Base-by-base conservation (phyloP, 2,113 vertebrate species). In the Lampris megalopsis region DNA sequence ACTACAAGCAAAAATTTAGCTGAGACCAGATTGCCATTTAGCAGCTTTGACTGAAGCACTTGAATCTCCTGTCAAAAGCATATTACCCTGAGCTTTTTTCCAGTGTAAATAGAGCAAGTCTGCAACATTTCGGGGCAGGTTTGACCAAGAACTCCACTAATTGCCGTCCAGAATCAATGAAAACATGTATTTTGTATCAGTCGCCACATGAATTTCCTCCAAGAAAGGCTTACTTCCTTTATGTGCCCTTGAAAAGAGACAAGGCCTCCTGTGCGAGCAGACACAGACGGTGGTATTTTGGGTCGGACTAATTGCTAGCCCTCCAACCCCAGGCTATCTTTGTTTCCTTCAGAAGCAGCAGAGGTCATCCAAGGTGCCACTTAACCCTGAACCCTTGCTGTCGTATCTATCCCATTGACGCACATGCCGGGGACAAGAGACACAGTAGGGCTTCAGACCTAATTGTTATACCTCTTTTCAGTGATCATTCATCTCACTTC, bases 361-460 rank as follows among this genome's bases (percentile, higher is more conserved):
- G 66, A 72, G 45, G 45, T 67, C 35, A 57, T 77, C 42, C 56
- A 64, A 48, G 2, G 3, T 35, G 4, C 58, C 42, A 71, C 63
- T 73, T 71, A 76, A 80, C 54, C 53, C 47, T n/a, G 0, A 68
- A 24, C 74, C 73, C 65, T 42, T 45, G 54, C n/a, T 13, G 13
- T 61, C 50, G 67, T 59, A 70, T 82, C 47, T 61, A 1, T 58
- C 50, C 68, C 56, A 71, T 80, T 69, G 79, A 67, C 54, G 62
- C 4, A 10, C 65, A 35, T 58, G 8, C 72, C 3, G 35, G 52
- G 41, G 37, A 52, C 40, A 62, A 3, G 47, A 75, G 63, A 50
- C 49, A 53, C 40, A 35, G 49, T 13, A 64, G 52, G 56, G 63
- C 66, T 38, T 24, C 57, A 45, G 37, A 45, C 49, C 49, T 11